Conservation (phyloP, 2,113 vertebrate species). For the Phylloscopus trochiloides region DNA sequence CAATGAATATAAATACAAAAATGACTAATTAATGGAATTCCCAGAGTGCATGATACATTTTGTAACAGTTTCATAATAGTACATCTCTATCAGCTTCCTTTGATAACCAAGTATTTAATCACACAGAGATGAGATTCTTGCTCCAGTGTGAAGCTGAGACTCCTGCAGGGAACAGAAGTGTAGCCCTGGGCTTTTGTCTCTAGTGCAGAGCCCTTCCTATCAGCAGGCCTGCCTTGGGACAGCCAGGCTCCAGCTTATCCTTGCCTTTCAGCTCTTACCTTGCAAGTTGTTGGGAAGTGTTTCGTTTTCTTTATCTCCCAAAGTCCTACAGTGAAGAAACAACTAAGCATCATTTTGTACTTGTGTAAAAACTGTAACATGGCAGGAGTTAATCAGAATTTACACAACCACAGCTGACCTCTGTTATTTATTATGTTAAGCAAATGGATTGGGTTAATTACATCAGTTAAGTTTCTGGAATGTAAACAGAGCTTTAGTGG, state of each 20-base stretch:
- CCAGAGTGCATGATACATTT: not conserved
- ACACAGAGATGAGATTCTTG: slow-evolving; percentile 10
- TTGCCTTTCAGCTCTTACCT: not conserved
- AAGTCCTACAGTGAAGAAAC: not conserved
- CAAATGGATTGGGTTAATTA: not conserved
- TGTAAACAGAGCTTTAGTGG: slow-evolving; percentile 19
- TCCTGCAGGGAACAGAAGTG: not conserved
- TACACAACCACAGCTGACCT: not conserved
- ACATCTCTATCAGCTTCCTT: not conserved
- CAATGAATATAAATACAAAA: not conserved
- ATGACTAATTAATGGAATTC: not conserved
- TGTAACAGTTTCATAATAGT: not conserved
- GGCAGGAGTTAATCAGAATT: not conserved
- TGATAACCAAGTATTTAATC: not conserved
- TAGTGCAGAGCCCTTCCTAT: slow-evolving; percentile 14
- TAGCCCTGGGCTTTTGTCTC: not conserved
- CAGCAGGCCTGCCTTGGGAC: not conserved
- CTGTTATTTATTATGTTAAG: not conserved
- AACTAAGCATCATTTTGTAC: not conserved
- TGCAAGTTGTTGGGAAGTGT: slow-evolving; percentile 11
- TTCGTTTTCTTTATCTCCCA: not conserved
- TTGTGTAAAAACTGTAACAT: not conserved
- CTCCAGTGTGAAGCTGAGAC: not conserved
- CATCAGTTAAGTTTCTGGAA: not conserved
- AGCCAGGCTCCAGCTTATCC: not conserved